A percentile compares a stretch with the other conserved stretches of the same genome.
phyloP scores from a whole-genome alignment of 2,888 invertebrate genomes.

The Drosophila niveifrons region DNA sequence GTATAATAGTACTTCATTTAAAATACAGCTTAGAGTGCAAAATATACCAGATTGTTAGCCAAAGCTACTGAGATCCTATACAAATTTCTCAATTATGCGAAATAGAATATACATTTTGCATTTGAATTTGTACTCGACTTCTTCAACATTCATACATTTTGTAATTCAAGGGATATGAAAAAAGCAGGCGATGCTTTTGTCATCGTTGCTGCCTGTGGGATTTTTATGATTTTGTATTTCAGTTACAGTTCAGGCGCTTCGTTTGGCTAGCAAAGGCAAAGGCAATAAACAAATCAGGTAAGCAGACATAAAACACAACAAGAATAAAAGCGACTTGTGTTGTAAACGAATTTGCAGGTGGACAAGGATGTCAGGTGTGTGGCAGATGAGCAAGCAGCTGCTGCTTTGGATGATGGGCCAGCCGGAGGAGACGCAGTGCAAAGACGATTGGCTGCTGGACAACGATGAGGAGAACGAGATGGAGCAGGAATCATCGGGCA shows the following conservation, averaged over 20 bases:
- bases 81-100: too few species aligned
- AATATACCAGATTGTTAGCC: too few species aligned
- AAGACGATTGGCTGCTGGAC: not conserved
- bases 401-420: conserved; percentile 8
- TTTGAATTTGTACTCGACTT: too few species aligned
- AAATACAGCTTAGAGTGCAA: too few species aligned
- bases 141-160: too few species aligned
- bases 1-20: too few species aligned
- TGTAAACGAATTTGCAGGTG: too few species aligned
- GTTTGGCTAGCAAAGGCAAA: not conserved
- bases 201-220: not conserved
- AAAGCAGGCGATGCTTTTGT: conserved; percentile 9
- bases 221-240: not conserved
- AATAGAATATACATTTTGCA: too few species aligned
- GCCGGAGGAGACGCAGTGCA: conserved; percentile 8
- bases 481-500: conserved; percentile 54
- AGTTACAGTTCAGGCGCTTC: conserved; percentile 12
- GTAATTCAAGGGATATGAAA: too few species aligned
- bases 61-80: too few species aligned
- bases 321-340: too few species aligned
- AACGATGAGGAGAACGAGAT: conserved; percentile 2
- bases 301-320: not conserved
- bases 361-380: conserved; percentile 36
- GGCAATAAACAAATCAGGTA: not conserved
- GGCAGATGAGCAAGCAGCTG: conserved; percentile 18